phyloP scores from a whole-genome alignment of 2,888 invertebrate genomes.

The Pecten maximus region DNA sequence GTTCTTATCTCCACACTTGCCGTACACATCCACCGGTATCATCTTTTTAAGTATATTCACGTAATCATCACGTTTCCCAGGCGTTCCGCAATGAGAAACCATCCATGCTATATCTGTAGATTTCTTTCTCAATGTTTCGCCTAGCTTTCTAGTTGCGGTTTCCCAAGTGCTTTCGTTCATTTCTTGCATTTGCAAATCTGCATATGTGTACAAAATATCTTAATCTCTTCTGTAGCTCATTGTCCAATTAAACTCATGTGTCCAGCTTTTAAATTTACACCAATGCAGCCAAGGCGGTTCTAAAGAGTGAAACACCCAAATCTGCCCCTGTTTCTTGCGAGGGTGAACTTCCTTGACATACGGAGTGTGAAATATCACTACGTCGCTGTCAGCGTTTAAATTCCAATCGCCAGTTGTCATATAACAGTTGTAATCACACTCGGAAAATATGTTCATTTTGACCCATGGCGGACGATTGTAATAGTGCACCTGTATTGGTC shows the following conservation, averaged over 20 bases:
- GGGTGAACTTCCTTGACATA: not conserved
- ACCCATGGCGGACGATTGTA: not conserved
- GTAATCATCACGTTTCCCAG: not conserved
- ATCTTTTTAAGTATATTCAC: not conserved
- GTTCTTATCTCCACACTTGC: not conserved
- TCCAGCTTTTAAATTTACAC: not conserved
- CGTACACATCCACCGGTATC: not conserved
- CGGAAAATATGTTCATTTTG: not conserved
- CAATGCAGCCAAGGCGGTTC: not conserved
- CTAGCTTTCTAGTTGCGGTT: not conserved
- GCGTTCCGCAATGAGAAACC: not conserved
- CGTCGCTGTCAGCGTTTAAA: not conserved
- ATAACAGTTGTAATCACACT: not conserved
- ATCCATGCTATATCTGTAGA: not conserved
- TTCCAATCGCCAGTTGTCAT: not conserved
- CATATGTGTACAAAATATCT: not conserved
- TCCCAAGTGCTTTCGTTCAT: not conserved
- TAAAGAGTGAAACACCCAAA: not conserved
- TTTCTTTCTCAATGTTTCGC: not conserved
- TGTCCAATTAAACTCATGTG: not conserved
- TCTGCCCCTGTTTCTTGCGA: not conserved
- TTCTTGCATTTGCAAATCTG: not conserved
- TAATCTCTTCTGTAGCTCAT: not conserved
- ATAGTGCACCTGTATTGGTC: not conserved
- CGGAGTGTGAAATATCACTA: not conserved